These are phyloP conservation scores for Kryptopterus vitreolus DNA, from an alignment of 2,797 vertebrate genomes.

Conservation along the genomic window DNA sequence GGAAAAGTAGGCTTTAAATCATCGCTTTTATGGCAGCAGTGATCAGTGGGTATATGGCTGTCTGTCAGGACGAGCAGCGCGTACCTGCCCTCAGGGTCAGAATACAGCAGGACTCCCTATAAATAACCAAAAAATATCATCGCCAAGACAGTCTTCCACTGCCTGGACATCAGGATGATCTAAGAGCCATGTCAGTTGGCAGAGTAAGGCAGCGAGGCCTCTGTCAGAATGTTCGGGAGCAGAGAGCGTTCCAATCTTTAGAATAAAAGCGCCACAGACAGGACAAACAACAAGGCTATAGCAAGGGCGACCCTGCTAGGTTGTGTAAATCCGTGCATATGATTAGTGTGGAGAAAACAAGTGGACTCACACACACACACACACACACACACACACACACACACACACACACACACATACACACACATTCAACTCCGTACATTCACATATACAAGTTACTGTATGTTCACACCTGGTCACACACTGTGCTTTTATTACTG, in stretches of 20 bases:
- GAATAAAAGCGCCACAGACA: constrained; percentile 44
- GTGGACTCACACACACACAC: too few species aligned
- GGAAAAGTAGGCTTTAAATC: constrained; percentile 7
- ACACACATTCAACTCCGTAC: too few species aligned
- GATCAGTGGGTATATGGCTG: constrained; percentile 33
- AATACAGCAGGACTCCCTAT: constrained; percentile 44
- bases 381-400: too few species aligned
- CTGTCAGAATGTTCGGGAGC: not conserved
- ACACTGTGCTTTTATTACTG: too few species aligned
- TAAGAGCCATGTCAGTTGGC: constrained; percentile 46
- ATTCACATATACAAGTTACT: too few species aligned
- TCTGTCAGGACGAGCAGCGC: constrained; percentile 29
- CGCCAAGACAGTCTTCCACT: constrained; percentile 31
- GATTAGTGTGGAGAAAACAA: too few species aligned
- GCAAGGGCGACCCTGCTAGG: too few species aligned
- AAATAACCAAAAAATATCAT: constrained; percentile 39
- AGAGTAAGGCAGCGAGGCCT: constrained; percentile 29
- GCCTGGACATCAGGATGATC: constrained; percentile 45
- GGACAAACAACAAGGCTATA: not conserved
- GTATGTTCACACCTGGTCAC: too few species aligned
- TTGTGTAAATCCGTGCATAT: not conserved
- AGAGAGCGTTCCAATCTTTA: not conserved
- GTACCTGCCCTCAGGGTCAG: constrained; percentile 35
- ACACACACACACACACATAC: too few species aligned
- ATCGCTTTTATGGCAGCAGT: constrained; percentile 20